Evolutionary conservation across 1,140 invertebrate genomes (phyloP).

Genomic region (Acromyrmex charruanus): DNA sequence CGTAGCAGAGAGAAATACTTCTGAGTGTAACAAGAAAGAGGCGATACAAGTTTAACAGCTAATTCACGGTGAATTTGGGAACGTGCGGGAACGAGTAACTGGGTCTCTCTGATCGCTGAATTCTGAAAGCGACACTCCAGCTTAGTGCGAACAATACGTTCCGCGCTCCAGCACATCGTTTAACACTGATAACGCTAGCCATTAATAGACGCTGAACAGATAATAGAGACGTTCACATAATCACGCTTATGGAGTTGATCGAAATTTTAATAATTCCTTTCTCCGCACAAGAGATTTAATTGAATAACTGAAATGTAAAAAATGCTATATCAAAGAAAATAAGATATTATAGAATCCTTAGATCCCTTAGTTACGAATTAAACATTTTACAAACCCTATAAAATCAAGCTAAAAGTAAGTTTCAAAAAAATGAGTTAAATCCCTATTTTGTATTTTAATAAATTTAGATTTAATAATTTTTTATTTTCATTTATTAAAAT

Average conservation of each 20-base stretch:
- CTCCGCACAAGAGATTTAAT: not conserved
- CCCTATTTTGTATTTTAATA: too few relatives aligned
- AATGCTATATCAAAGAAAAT: too few relatives aligned
- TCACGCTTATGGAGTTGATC: not conserved
- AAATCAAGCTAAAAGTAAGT: too few relatives aligned
- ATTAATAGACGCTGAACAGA: slow-evolving; percentile 19
- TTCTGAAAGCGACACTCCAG: slow-evolving; percentile 37
- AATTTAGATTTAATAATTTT: too few relatives aligned
- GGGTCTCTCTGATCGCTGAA: slow-evolving; percentile 44
- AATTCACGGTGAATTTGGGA: not conserved
- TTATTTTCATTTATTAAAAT: too few relatives aligned
- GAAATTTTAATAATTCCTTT: slow-evolving; percentile 30
- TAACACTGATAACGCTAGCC: slow-evolving; percentile 31
- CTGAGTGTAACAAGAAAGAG: not conserved
- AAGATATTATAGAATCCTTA: too few relatives aligned
- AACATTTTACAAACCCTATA: too few relatives aligned
- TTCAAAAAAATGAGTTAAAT: too few relatives aligned
- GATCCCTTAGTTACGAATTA: too few relatives aligned
- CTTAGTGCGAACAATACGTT: slow-evolving; percentile 38
- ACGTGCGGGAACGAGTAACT: slow-evolving; percentile 31
- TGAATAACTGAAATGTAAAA: not conserved
- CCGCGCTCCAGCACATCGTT: not conserved
- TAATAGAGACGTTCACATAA: slow-evolving; percentile 27
- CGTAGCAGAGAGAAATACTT: not conserved
- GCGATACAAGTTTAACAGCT: not conserved